Base-by-base conservation (phyloP, 2,888 invertebrate genomes). In the Habrosyne pyritoides region DNA sequence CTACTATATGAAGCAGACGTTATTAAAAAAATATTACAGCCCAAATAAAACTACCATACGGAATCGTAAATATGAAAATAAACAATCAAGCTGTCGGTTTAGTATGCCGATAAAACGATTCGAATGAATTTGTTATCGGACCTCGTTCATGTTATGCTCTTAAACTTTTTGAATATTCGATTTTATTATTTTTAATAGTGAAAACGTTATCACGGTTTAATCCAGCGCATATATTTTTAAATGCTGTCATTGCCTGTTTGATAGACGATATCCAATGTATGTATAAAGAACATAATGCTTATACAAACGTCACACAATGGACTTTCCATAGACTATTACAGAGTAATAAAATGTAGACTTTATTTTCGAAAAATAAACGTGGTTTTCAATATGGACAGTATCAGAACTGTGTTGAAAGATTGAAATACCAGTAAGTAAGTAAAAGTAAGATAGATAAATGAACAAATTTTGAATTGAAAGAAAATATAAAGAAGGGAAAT, bases 111-210 rank as follows among this genome's bases (percentile, higher is more conserved):
- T 56, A 55, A 56, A 52, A 42, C 49, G 53, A 56, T 53, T 46
- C 53, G 58, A 54, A 58, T 58, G 53, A 53, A 52, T 60, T 58
- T 53, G 53, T 53, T 57, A 57, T 62, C 51, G 54, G 48, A 28
- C 21, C 12, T 46, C 42, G 47, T 33, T 53, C 49, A 54, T 55
- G 55, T 59, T 60, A 55, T 48, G 59, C 48, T 54, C 36, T 33
- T 53, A 18, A 47, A 52, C 47, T 54, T 52, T 58, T 54, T n/a
- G 21, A 57, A 36, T 36, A 36, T 36, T 36, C 36, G n/a, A 14
- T 14, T 36, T 42, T 42, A 42, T 18, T 33, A 33, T 33, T 33
- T 33, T 42, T 42, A 18, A 42, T 18, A 42, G n/a, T 18, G 42
- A 18, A 33, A 42, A 18, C 1, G 8, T 2, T 18, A 36, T 36